phyloP scores from a whole-genome alignment of 2,113 vertebrate genomes.

The Bagarius yarrelli region DNA sequence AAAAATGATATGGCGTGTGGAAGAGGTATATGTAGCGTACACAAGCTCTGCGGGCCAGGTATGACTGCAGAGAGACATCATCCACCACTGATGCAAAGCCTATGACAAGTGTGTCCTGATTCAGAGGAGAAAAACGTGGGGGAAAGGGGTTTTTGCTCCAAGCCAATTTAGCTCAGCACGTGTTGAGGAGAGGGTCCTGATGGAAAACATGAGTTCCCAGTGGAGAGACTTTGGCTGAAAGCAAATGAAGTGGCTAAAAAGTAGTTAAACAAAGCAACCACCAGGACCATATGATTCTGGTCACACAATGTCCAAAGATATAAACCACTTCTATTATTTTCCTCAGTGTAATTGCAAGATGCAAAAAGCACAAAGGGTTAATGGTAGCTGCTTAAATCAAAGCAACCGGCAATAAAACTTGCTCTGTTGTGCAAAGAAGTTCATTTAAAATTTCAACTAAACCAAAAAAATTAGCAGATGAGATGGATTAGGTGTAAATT shows the following conservation, averaged over 20 bases:
- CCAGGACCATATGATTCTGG: not conserved
- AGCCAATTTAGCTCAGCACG: not conserved
- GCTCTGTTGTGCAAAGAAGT: not conserved
- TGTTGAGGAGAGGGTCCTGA: conserved; percentile 18
- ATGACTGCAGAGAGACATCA: conserved; percentile 46
- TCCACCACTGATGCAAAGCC: conserved; percentile 46
- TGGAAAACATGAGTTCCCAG: conserved; percentile 37
- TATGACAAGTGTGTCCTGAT: conserved; percentile 33
- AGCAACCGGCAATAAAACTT: not conserved
- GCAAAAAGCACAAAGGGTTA: conserved; percentile 12
- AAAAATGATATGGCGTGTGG: conserved; percentile 14
- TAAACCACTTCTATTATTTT: not conserved
- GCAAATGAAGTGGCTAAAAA: conserved; percentile 31
- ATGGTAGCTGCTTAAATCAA: not conserved
- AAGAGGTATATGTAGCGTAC: not conserved
- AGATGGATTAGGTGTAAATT: not conserved
- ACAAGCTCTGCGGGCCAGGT: conserved; percentile 19
- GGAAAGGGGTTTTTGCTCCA: conserved; percentile 40
- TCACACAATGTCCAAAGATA: not conserved
- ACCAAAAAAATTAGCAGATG: not conserved
- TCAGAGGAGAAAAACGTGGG: conserved; percentile 36
- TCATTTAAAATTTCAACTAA: not conserved
- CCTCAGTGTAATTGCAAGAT: not conserved
- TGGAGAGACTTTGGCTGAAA: conserved; percentile 32
- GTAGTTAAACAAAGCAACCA: not conserved